Evolutionary conservation across 2,888 invertebrate genomes (phyloP), one percentile per base, ranked within the genome.

Genomic region (Drosophila dives): DNA sequence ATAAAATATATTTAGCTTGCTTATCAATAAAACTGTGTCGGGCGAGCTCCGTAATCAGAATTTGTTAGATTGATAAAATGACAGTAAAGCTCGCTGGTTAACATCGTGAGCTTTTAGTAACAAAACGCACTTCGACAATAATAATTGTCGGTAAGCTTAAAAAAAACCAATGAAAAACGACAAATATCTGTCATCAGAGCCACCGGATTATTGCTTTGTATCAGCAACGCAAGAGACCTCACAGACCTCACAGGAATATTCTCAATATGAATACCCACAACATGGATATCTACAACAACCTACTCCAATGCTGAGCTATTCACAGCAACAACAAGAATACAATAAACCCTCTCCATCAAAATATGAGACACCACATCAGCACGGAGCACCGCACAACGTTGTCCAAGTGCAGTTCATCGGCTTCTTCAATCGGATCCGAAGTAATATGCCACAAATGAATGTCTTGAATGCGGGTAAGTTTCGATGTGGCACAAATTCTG

Each of bases 391-490:
- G 15, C 61, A 50, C 54, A 63, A 20, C 26, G 10, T 59, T n/a
- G n/a, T 58, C 2, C 49, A 66, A 32, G 40, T 23, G 11, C 66
- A 64, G 17, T 60, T 76, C 7, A 49, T 3, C 3, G 75, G 79
- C 12, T 85, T 83, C 42, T 77, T n/a, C 5, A 51, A 42, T 4
- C 64, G 64, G n/a, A 36, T 20, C 23, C 53, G 38, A 20, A 68
- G n/a, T 17, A 89, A 89, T 56, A 71, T 67, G 29, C 74, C 84
- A 0, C 90, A 85, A 49, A 33, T 42, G 32, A 76, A 79, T 54
- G 71, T 61, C 7, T 36, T 89, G 5, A 63, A 26, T 29, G 50
- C 81, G 8, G 86, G 86, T 90, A 54, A 66, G 77, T 48, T 58
- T 48, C 1, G 15, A 2, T 20, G 23, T 5, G 3, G 10, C 26